Evolutionary conservation across 2,888 invertebrate species (phyloP), one percentile per base, ranked within the genome.

Genomic region (Thera britannica): DNA sequence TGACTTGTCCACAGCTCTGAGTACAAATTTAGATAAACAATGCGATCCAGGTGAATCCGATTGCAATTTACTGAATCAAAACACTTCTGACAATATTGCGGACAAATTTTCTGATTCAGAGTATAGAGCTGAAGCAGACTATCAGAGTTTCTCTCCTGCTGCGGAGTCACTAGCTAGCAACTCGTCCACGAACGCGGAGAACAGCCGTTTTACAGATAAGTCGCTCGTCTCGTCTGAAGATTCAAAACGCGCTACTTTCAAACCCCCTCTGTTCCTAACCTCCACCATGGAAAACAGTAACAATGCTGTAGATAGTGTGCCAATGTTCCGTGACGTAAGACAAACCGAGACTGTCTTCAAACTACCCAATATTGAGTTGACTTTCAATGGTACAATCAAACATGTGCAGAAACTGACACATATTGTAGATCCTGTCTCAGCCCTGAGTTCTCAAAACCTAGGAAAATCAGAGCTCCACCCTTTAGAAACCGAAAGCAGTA

Each of bases 281-380:
- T 90, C 93, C 70, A 93, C 91, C 58, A 94, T 94, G 94, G 94
- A 94, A 77, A 94, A 94, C 69, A 94, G 94, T 71, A 94, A 92
- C 73, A 94, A 94, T 84, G 94, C 94, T 3, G 90, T 93, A 2
- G 94, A 94, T 68, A 89, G 90, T 74, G 90, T 90, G 52, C 91
- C 90, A 0, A 77, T 92, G 83, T 93, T 92, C 62, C 85, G 84
- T 74, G 84, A 87, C 74, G 83, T 86, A n/a, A 84, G 84, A 75
- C 84, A 82, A 55, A 78, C 84, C 2, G 89, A 91, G 62, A 89
- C 74, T 71, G 86, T 94, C 36, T 94, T 94, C 71, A 94, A 94
- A 75, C 80, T 94, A 48, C 94, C 94, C 2, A 92, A 89, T 41
- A 89, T 85, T 62, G 93, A 94, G 74, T 77, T 94, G 36, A 87